Evolutionary conservation across 2,797 vertebrate species (phyloP), one percentile per base, ranked within the genome.

Genomic region (Alectoris magna): DNA sequence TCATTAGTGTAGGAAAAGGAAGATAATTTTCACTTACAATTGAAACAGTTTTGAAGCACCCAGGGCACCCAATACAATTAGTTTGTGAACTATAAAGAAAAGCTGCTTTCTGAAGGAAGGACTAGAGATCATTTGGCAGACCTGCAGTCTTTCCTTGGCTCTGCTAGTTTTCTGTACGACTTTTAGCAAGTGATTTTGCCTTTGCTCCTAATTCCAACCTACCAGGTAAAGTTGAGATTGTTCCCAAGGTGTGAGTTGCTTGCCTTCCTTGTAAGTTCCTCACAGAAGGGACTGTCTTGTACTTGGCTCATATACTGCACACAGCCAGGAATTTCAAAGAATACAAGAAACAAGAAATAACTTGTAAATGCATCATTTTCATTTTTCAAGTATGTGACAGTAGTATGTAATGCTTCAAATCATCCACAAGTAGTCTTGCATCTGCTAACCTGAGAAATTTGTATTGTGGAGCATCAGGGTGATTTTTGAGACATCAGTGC

Each of bases 11-110:
- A 44, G 7, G 27, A 27, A 8, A 5, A 6, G 49, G 44, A 91
- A 63, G 19, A 69, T 73, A 86, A 66, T 27, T 73, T 38, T 11
- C 0, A 0, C 41, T 36, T 64, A n/a, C 22, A 56, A 72, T 0
- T 36, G 44, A 67, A 81, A 3, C 8, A 3, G 5, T 63, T 82
- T 56, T 26, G 53, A 62, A 63, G 69, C 31, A 26, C 11, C 11
- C 29, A 8, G 38, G 31, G 15, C 21, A 64, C 8, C 36, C 76
- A 8, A 31, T 74, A 2, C 0, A 55, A 62, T 12, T 17, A 6
- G 0, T 87, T 73, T 34, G 21, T 67, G 29, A 73, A 31, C 36
- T 29, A 12, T 51, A 14, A 63, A 44, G 36, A 68, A 17, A 4
- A 41, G 38, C 51, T 87, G 39, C 26, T 67, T 53, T 1, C 0